phyloP scores from a whole-genome alignment of 2,888 invertebrate species.

The Drosophila multiciliata region DNA sequence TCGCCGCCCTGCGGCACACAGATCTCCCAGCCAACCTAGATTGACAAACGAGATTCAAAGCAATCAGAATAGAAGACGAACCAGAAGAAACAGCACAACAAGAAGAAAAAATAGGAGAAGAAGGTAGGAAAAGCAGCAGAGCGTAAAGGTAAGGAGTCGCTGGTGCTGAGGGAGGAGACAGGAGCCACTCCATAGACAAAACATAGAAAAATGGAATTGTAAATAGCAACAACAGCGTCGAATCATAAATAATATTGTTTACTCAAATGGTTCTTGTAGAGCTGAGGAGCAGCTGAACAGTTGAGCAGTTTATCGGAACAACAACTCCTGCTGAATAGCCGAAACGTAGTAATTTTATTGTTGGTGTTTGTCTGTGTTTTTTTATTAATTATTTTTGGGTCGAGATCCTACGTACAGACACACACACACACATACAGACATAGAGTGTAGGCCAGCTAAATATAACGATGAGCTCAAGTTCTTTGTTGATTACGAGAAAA shows the following conservation, averaged over 20 bases:
- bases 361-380: constrained; percentile 9
- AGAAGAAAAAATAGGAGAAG: constrained; percentile 5
- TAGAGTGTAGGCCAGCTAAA: constrained; percentile 49
- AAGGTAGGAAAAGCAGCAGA: constrained; percentile 61
- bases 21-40: constrained; percentile 58
- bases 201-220: constrained; percentile 48
- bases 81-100: constrained; percentile 4
- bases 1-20: constrained; percentile 52
- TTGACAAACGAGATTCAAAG: constrained; percentile 76
- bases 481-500: constrained; percentile 63
- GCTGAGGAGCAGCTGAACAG: background rate
- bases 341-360: constrained; percentile 27
- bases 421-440: background rate
- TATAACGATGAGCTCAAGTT: constrained; percentile 74
- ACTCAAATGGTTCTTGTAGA: constrained; percentile 73
- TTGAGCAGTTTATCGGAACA: constrained; percentile 23
- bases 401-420: constrained; percentile 66
- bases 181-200: constrained; percentile 43
- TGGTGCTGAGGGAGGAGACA: constrained; percentile 29
- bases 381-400: constrained; percentile 54
- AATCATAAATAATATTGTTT: constrained; percentile 76
- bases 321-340: constrained; percentile 59
- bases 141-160: constrained; percentile 72
- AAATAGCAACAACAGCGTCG: constrained; percentile 34
- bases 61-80: constrained; percentile 53